Base-by-base conservation (phyloP, 1,140 invertebrate genomes). In the Pinna nobilis region DNA sequence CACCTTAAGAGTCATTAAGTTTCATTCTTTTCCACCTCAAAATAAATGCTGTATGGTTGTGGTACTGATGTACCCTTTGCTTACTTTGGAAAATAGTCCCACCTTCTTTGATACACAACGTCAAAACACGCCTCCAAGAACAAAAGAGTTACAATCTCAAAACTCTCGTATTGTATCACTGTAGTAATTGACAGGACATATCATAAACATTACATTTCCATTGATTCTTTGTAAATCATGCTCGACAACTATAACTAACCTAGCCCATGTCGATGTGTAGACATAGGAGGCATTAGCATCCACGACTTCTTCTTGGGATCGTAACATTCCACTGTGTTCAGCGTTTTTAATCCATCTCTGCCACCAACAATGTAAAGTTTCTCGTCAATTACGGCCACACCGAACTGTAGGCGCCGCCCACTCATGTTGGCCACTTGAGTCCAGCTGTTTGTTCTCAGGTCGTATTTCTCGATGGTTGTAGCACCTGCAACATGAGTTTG, bases 291-390 rank as follows among this genome's bases (percentile, higher is more conserved):
- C 63, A 97, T 89, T 30, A 92, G 91, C 35, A 92, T 93, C 96
- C 96, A 98, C 11, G 91, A 91, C 77, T 94, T 92, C 69, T 85
- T 94, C 23, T 93, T 93, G 53, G 96, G 91, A 84, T 94, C 95
- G 74, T 95, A 93, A 86, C 94, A 94, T 89, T 97, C 96, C 63
- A 96, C 95, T 4, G 94, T 94, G 81, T 96, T 96, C 1, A 98
- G 89, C 5, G 96, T 98, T 89, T 97, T 97, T 4, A 98, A 91
- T n/a, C 96, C 96, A 89, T 98, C 96, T 67, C 96, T 91, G 9
- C 96, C 97, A 28, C 96, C 96, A 15, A 96, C 95, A 25, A 95
- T 91, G 59, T 94, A 93, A 11, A 96, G 89, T 87, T 95, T 95
- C 61, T 94, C 94, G 74, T 95, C 94, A 53, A 97, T 92, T 7